Base-by-base conservation (phyloP, 2,797 vertebrate genomes). In the Enteromius radiatus region DNA sequence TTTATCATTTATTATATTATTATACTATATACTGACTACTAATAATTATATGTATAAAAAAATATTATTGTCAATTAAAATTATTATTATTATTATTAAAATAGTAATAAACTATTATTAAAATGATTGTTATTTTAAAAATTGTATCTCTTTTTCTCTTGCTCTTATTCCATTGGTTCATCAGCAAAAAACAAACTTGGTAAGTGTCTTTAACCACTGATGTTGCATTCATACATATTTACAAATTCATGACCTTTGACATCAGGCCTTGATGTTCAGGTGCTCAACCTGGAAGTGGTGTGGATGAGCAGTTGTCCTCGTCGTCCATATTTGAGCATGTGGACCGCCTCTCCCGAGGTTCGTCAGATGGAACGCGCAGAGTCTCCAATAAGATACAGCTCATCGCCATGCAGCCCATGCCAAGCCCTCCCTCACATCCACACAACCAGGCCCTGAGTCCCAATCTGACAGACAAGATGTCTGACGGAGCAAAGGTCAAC, bases 261-360 rank as follows among this genome's bases (percentile, higher is more conserved):
- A 33, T 75, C 41, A 76, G 15, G 2, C 49, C 67, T 85, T 89
- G 3, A 87, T 38, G 59, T 85, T 69, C 88, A 95, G 96, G 91
- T 41, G 91, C 92, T 49, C 92, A 94, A 0, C 89, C 94, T 21
- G 92, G 93, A 84, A 93, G 93, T 28, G 95, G 94, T 19, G 95
- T 95, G 6, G 96, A 96, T 0, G 97, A 98, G 86, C 96, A 97
- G 41, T 94, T 96, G 31, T 98, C 97, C 3, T 98, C 97, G 0
- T 97, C 97, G 38, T 99, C 98, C 63, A 99, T 99, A 90, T 99
- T 99, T 0, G 97, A 99, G 80, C 98, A 99, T 0, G 98, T 99
- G 47, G 98, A 99, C 88, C 94, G 97, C 52, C 92, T 98, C 84
- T 97, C 97, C 0, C 96, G 97, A 1, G 92, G 93, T 21, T 96